A percentile compares a stretch with the other conserved stretches of the same genome.
phyloP scores from a whole-genome alignment of 1,140 invertebrate species.

The Tribolium castaneum region DNA sequence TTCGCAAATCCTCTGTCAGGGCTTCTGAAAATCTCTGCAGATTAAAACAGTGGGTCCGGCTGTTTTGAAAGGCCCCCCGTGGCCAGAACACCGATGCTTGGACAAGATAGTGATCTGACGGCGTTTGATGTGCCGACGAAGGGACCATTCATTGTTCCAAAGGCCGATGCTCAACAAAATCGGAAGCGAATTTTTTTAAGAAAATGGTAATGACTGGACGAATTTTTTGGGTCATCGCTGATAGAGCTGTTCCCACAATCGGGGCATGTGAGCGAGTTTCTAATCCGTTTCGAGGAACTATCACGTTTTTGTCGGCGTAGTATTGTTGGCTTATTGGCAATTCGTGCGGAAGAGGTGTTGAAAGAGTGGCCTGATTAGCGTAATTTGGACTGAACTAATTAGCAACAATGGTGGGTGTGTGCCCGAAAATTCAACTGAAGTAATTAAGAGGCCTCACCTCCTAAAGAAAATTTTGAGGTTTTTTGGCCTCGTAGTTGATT shows the following conservation, averaged over 20 bases:
- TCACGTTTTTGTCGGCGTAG: background rate
- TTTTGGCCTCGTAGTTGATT: too few species aligned
- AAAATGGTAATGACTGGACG: background rate
- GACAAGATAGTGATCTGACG: slow-evolving; percentile 27
- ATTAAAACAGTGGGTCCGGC: slow-evolving; percentile 44
- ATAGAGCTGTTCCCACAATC: background rate
- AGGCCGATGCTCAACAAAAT: background rate
- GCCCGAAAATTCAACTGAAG: too few species aligned
- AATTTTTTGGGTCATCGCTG: background rate
- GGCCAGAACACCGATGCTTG: slow-evolving; percentile 45
- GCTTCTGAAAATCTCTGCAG: slow-evolving; percentile 1
- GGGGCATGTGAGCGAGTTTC: background rate
- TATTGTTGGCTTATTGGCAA: background rate
- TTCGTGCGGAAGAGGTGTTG: slow-evolving; percentile 23
- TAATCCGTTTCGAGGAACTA: background rate
- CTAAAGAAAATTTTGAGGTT: too few species aligned
- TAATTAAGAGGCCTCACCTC: too few species aligned
- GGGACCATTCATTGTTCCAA: slow-evolving; percentile 46
- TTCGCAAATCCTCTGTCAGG: slow-evolving; percentile 7
- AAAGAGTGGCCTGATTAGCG: background rate
- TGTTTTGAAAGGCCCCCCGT: slow-evolving; percentile 51
- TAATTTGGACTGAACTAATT: background rate
- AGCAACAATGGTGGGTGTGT: too few species aligned
- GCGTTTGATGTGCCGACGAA: slow-evolving; percentile 55
- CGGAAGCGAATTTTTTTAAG: background rate